These are phyloP conservation scores for Chrysaora quinquecirrha DNA, from an alignment of 30 jellyfish, hydroid and myxozoan species.

Conservation along the genomic window DNA sequence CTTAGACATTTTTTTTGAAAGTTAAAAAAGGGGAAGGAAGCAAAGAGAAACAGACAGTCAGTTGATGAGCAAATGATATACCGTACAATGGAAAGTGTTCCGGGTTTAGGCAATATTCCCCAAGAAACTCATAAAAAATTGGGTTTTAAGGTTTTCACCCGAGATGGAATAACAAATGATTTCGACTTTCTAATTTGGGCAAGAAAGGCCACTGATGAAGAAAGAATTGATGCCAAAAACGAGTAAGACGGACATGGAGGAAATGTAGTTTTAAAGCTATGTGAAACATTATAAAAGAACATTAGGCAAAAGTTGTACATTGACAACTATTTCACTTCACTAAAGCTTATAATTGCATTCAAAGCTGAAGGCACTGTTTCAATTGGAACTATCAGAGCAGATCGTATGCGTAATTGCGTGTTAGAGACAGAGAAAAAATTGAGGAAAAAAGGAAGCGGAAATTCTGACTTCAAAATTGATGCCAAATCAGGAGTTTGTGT, in stretches of 20 bases:
- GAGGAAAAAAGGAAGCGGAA: slow-evolving; percentile 47
- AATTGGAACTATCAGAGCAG: slow-evolving; percentile 43
- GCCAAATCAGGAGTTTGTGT: slow-evolving; percentile 67
- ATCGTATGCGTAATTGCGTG: slow-evolving; percentile 35
- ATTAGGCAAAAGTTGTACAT: slow-evolving; percentile 53
- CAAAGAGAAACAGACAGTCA: slow-evolving; percentile 56
- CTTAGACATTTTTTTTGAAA: slow-evolving; percentile 15
- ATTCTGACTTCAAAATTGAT: slow-evolving; percentile 44
- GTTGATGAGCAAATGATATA: slow-evolving; percentile 68
- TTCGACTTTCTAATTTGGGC: slow-evolving; percentile 59
- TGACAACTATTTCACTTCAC: slow-evolving; percentile 52
- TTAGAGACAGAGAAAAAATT: slow-evolving; percentile 11
- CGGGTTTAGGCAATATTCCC: slow-evolving; percentile 71
- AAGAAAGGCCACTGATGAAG: not conserved
- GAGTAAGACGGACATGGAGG: slow-evolving; percentile 58
- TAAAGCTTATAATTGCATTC: slow-evolving; percentile 36
- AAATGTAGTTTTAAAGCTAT: slow-evolving; percentile 34
- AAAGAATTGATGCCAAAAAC: slow-evolving; percentile 6
- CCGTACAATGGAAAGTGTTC: slow-evolving; percentile 45
- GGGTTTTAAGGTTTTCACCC: slow-evolving; percentile 62
- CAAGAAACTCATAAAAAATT: slow-evolving; percentile 71
- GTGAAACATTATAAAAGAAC: slow-evolving; percentile 21
- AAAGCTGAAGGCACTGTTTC: slow-evolving; percentile 17
- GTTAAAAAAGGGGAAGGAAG: slow-evolving; percentile 62
- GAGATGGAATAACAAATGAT: slow-evolving; percentile 51